Base-by-base conservation (phyloP, 2,113 vertebrate genomes). In the Amblyopsis rosae region DNA sequence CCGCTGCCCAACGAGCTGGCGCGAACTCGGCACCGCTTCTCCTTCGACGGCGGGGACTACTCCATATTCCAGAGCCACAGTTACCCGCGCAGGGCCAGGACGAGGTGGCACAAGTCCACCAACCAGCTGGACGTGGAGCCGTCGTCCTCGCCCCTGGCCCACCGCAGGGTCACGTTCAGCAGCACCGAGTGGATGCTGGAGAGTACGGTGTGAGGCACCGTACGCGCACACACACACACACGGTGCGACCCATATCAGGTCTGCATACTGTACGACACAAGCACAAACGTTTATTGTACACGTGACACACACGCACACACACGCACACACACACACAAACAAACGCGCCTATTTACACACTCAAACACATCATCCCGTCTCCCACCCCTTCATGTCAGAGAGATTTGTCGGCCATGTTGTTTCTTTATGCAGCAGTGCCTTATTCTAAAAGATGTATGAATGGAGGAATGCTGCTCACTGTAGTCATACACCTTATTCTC, bases 131-230 rank as follows among this genome's bases (percentile, higher is more conserved):
- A 96, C 88, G 84, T 80, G 72, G 93, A 95, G 67, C 89, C 93
- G 3, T 91, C 92, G 15, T 90, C 93, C 3, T 91, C 92, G 15
- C 92, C 90, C 3, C 91, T 95, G 33, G 82, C 92, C 75, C 93
- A 85, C 87, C 90, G 93, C 74, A 90, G 94, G 86, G 94, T 95
- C 68, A 95, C 93, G 4, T 96, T 96, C 69, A 95, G 95, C 92
- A 97, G 96, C 93, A 96, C 96, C 13, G 96, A 98, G 81, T 98
- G 96, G 96, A 97, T 98, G 96, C 91, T 98, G 46, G 96, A 98
- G 87, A 98, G 96, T 92, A 98, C 96, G 19, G 96, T 97, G 79
- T 97, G 93, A 96, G 78, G 49, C 51, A 8, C n/a, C 70, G 70
- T 75, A 76, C 76, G 66, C 64, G 86, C 77, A 69, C 69, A 73